Evolutionary conservation across 2,797 vertebrate genomes (phyloP).

Genomic region (Clamator glandarius): DNA sequence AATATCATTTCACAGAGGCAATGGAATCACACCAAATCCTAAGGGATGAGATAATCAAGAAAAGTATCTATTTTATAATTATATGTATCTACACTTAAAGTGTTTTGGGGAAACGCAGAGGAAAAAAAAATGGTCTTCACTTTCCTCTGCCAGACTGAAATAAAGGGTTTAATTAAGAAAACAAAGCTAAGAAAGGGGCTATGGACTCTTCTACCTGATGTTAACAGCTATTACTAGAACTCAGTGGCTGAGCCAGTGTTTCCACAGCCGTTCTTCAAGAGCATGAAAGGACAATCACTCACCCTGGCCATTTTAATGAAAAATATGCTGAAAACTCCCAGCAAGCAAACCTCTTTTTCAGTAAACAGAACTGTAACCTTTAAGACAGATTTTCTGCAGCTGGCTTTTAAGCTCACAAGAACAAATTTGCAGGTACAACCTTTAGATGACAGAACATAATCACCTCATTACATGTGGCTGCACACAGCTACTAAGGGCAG

Average conservation of each 20-base stretch:
- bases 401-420: not conserved
- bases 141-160: not conserved
- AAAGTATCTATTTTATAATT: not conserved
- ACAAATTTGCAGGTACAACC: not conserved
- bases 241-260: not conserved
- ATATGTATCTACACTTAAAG: not conserved
- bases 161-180: not conserved
- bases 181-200: not conserved
- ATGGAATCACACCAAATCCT: not conserved
- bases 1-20: not conserved
- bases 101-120: not conserved
- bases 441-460: not conserved
- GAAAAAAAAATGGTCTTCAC: not conserved
- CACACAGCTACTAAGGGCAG: not conserved
- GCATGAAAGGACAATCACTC: not conserved
- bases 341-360: not conserved
- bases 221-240: not conserved
- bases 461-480: not conserved
- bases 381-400: not conserved
- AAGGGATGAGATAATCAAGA: not conserved
- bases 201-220: not conserved
- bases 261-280: not conserved
- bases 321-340: not conserved
- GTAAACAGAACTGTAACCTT: not conserved
- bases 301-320: not conserved